phyloP scores from a whole-genome alignment of 2,113 vertebrate species.

The Megaceryle torquata region DNA sequence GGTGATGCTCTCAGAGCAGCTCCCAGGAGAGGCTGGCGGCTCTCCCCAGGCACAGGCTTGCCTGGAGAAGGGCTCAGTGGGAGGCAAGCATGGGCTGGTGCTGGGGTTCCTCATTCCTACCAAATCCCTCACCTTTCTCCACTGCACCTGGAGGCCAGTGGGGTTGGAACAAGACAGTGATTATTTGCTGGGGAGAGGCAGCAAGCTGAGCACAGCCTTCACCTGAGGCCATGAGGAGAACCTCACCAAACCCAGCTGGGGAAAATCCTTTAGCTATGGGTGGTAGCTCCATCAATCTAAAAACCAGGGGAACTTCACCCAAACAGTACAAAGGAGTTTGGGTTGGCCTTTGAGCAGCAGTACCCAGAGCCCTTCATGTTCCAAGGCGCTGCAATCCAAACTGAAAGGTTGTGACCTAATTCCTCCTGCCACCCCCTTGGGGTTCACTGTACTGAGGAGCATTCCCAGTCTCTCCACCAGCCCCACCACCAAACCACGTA shows the following conservation, averaged over 20 bases:
- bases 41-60: constrained; percentile 9
- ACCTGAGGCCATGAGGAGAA: background rate
- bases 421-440: background rate
- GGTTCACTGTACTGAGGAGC: background rate
- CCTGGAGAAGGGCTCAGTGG: background rate
- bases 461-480: background rate
- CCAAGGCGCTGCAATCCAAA: background rate
- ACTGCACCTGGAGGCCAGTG: background rate
- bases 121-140: constrained; percentile 2
- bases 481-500: background rate
- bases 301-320: background rate
- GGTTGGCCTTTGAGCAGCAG: background rate
- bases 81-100: background rate
- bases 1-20: background rate
- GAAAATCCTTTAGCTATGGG: background rate
- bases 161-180: background rate
- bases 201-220: background rate
- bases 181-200: background rate
- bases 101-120: background rate
- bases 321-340: background rate
- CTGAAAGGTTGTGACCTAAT: background rate
- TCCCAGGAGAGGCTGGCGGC: background rate
- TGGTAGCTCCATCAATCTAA: background rate
- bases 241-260: background rate
- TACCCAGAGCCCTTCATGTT: background rate